Base-by-base conservation (phyloP, 1,140 invertebrate genomes). In the Drosophila littoralis region DNA sequence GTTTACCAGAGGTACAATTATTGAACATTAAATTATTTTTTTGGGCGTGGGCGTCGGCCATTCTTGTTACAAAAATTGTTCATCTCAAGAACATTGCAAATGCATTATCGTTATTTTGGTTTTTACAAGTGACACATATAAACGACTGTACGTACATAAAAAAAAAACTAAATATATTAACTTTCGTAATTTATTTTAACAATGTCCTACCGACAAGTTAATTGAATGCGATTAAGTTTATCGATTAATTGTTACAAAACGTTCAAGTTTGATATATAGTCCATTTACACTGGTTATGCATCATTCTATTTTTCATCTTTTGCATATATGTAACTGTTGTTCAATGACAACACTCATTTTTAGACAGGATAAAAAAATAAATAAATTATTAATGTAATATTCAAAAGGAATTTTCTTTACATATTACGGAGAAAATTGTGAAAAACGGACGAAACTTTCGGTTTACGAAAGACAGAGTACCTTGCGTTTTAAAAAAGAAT, bases 11-110 rank as follows among this genome's bases (percentile, higher is more conserved):
- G 43, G 52, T 52, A 50, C 51, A 67, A 75, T 82, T 82, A 69
- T 77, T 83, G 58, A 68, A 77, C 76, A 83, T 68, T 65, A 72
- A 82, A 77, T 74, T 70, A 83, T 79, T 80, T 72, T 63, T 40
- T 72, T 86, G 83, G 82, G 82, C 82, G 82, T 85, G 82, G 82
- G 82, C 83, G 79, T 86, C 83, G 83, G 84, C 83, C 80, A 81
- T 72, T 76, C 79, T 88, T 72, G 65, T 83, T 88, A 60, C 64
- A 55, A 68, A 69, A 58, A 59, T 65, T 77, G 51, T 66, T 70
- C 48, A 63, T 83, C 61, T 75, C 61, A 65, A 45, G 38, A 28
- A 60, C 65, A 52, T 61, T 40, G 48, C 65, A 51, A 50, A 60
- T 50, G 63, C 61, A 66, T 54, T 82, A 60, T 43, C 40, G 50